Evolutionary conservation across 2,113 vertebrate genomes (phyloP).

Genomic region (Diglossa brunneiventris): DNA sequence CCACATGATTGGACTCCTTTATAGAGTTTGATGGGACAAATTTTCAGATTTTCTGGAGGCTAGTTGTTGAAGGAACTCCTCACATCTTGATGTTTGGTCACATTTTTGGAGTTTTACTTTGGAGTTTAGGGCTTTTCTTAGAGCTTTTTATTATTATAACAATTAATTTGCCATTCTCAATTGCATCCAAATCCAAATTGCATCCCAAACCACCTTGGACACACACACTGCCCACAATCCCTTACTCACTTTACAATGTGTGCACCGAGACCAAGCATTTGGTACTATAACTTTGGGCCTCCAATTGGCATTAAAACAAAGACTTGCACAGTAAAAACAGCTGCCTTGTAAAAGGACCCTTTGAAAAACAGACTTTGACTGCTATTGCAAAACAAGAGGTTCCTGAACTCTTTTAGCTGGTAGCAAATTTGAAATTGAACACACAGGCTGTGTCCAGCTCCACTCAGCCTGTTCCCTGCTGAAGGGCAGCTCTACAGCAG

Average conservation of each 20-base stretch:
- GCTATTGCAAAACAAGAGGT: not conserved
- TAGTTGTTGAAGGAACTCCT: not conserved
- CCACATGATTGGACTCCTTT: not conserved
- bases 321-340: not conserved
- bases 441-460: not conserved
- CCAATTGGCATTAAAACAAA: not conserved
- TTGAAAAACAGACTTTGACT: not conserved
- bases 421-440: not conserved
- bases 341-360: not conserved
- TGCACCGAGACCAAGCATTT: not conserved
- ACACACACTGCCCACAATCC: not conserved
- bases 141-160: not conserved
- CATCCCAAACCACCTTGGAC: not conserved
- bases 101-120: not conserved
- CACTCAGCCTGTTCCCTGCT: not conserved
- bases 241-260: not conserved
- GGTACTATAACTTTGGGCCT: not conserved
- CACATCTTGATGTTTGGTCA: not conserved
- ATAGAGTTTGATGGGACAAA: not conserved
- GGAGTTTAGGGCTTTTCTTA: not conserved
- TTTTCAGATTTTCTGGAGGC: not conserved
- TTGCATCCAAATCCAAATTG: not conserved
- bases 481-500: not conserved
- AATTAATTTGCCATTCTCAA: not conserved
- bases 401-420: not conserved